Conservation (phyloP, 2,888 invertebrate genomes). For the Blastobasis lacticolella region DNA sequence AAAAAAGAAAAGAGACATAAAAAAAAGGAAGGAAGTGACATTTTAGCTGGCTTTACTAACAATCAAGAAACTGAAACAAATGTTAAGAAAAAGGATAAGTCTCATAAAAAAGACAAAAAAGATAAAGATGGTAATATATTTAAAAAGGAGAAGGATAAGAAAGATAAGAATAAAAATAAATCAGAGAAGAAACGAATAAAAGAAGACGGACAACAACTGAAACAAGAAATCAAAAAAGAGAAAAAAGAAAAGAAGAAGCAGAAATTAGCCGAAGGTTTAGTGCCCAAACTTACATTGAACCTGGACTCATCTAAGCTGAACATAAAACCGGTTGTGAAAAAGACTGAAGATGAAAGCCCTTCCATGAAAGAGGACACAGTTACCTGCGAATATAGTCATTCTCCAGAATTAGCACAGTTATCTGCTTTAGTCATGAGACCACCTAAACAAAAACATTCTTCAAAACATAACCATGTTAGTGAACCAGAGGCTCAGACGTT, state of each 20-base stretch:
- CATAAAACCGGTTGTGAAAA: slow-evolving; percentile 80
- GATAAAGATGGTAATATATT: slow-evolving; percentile 76
- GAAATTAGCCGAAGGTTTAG: too few species aligned
- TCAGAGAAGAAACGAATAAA: slow-evolving; percentile 80
- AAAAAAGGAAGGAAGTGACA: slow-evolving; percentile 68
- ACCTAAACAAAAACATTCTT: slow-evolving; percentile 79
- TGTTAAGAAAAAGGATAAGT: slow-evolving; percentile 72
- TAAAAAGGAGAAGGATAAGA: slow-evolving; percentile 81
- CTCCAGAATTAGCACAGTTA: slow-evolving; percentile 88
- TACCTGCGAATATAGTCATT: slow-evolving; percentile 77
- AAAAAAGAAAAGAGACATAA: slow-evolving; percentile 75
- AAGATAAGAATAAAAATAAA: slow-evolving; percentile 76
- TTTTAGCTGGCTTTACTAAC: slow-evolving; percentile 56
- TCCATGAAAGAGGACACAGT: slow-evolving; percentile 45
- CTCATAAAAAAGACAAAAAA: slow-evolving; percentile 80
- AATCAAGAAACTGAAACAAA: slow-evolving; percentile 61
- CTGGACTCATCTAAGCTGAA: too few species aligned
- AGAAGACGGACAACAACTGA: slow-evolving; percentile 77
- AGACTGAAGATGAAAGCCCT: too few species aligned
- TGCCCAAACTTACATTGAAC: too few species aligned
- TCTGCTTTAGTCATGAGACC: slow-evolving; percentile 88
- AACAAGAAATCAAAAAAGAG: slow-evolving; percentile 77
- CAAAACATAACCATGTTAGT: slow-evolving; percentile 49
- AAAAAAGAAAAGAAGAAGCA: slow-evolving; percentile 83
- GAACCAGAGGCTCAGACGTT: slow-evolving; percentile 42